phyloP scores from a whole-genome alignment of 2,113 vertebrate species.

The Corythornis madagascariensis region DNA sequence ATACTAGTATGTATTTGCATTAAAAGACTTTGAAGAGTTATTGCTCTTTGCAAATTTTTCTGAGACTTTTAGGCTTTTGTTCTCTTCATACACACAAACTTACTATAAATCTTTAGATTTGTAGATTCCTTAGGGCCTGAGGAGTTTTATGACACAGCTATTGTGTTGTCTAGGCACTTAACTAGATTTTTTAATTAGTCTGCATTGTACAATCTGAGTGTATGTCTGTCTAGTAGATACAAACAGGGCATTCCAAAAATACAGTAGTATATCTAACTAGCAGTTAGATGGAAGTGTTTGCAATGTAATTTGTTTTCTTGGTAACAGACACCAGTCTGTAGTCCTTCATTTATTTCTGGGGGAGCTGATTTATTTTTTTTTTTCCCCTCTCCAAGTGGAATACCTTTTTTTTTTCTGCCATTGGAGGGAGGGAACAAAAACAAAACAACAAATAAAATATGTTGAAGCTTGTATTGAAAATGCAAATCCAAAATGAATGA shows the following conservation, averaged over 20 bases:
- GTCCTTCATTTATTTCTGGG: not conserved
- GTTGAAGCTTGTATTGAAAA: not conserved
- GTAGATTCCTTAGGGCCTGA: too few species aligned
- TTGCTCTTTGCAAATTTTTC: not conserved
- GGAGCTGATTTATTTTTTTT: not conserved
- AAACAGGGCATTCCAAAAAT: not conserved
- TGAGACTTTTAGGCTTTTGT: not conserved
- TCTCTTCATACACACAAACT: not conserved
- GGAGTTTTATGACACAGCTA: not conserved
- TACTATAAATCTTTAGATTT: not conserved
- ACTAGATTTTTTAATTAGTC: not conserved
- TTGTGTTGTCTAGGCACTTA: not conserved
- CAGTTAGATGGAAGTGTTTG: not conserved
- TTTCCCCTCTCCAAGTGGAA: not conserved
- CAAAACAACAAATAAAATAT: too few species aligned
- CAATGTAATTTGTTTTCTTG: not conserved
- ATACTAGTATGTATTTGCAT: not conserved
- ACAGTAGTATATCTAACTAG: not conserved
- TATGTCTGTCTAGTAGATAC: not conserved
- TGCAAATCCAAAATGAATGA: not conserved
- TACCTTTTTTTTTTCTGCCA: not conserved
- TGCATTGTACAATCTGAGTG: not conserved
- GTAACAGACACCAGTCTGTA: not conserved
- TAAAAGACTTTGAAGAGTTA: not conserved
- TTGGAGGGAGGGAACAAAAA: not conserved